phyloP scores from a whole-genome alignment of 2,797 vertebrate genomes.

The Microctenopoma stevenorrisi region DNA sequence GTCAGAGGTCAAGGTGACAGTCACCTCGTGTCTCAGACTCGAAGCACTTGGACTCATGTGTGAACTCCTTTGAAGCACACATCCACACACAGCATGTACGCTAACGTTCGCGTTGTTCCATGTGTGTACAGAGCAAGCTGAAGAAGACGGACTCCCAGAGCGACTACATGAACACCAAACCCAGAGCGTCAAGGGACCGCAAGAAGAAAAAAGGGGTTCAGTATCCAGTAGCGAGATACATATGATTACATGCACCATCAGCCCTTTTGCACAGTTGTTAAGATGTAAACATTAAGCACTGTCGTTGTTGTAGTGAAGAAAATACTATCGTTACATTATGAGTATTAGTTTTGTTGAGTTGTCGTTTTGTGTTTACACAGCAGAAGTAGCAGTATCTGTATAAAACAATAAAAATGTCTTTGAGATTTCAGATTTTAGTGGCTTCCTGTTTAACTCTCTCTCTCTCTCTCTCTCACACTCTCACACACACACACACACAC shows the following conservation, averaged over 20 bases:
- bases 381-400: slow-evolving; percentile 37
- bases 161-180: slow-evolving; percentile 82
- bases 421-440: slow-evolving; percentile 16
- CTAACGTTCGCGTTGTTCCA: neutral
- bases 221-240: slow-evolving; percentile 50
- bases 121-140: slow-evolving; percentile 64
- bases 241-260: slow-evolving; percentile 24
- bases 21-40: too few species aligned
- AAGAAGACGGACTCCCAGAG: slow-evolving; percentile 49
- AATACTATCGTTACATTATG: slow-evolving; percentile 1
- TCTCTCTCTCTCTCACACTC: neutral
- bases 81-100: too few species aligned
- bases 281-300: neutral
- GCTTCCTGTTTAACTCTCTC: slow-evolving; percentile 31
- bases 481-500: neutral
- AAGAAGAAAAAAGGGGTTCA: slow-evolving; percentile 64
- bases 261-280: slow-evolving; percentile 7
- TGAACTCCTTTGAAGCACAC: too few species aligned
- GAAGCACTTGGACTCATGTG: too few species aligned
- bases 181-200: slow-evolving; percentile 35
- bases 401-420: slow-evolving; percentile 4
- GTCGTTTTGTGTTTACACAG: slow-evolving; percentile 26
- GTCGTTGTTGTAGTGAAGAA: neutral
- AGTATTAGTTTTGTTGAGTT: neutral
- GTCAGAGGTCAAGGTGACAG: too few species aligned